Conservation (phyloP, 2,888 invertebrate species). For the Nemotelus nigrinus region DNA sequence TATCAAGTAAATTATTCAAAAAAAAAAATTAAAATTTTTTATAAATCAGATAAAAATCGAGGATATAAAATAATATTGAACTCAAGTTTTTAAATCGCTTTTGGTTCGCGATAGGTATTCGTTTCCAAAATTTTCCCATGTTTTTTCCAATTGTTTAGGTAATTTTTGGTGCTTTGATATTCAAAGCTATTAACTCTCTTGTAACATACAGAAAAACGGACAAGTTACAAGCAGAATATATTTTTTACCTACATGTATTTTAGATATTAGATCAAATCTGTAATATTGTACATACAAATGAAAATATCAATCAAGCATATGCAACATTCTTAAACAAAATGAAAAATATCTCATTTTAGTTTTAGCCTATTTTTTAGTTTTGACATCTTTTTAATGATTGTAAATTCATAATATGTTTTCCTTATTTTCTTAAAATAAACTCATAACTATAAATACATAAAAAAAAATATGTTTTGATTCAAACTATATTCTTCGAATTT, state of each 20-base stretch:
- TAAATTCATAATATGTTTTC: not conserved
- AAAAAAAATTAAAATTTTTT: too few species aligned
- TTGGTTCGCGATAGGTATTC: too few species aligned
- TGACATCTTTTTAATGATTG: too few species aligned
- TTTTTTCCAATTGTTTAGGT: conserved; percentile 32
- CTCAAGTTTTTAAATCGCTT: too few species aligned
- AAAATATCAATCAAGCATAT: not conserved
- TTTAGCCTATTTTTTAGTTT: too few species aligned
- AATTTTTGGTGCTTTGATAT: conserved; percentile 53
- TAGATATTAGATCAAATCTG: not conserved
- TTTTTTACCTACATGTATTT: conserved; percentile 1
- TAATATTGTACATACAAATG: too few species aligned
- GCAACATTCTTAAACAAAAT: not conserved
- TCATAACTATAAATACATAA: not conserved
- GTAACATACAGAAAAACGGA: not conserved
- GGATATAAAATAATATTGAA: too few species aligned
- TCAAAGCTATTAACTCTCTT: conserved; percentile 50
- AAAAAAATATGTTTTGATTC: too few species aligned
- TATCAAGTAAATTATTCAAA: too few species aligned
- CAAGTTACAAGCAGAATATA: not conserved
- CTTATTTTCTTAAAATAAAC: not conserved
- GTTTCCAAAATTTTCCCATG: not conserved
- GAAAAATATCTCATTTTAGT: too few species aligned
- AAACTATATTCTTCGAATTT: too few species aligned
- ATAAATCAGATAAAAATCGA: too few species aligned